Evolutionary conservation across 2,113 vertebrate genomes (phyloP).

Genomic region (Trachemys scripta): DNA sequence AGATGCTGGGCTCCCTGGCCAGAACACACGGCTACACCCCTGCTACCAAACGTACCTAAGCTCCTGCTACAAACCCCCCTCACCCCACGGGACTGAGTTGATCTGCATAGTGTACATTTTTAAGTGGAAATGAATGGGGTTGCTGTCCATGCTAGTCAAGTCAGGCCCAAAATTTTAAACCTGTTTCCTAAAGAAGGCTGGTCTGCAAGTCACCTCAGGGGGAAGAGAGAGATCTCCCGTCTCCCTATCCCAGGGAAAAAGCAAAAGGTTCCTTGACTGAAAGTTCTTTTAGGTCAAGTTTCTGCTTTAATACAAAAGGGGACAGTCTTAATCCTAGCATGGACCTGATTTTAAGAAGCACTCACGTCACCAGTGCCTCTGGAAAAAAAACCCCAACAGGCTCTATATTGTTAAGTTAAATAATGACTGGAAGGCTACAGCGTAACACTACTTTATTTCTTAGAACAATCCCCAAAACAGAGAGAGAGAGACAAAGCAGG

Average conservation of each 20-base stretch:
- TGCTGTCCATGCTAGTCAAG: background rate
- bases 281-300: background rate
- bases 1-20: background rate
- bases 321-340: background rate
- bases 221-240: background rate
- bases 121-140: background rate
- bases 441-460: background rate
- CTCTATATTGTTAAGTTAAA: background rate
- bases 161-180: background rate
- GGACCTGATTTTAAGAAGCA: background rate
- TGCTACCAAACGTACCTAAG: background rate
- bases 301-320: background rate
- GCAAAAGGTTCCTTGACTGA: background rate
- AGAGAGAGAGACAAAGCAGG: background rate
- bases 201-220: background rate
- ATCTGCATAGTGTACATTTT: background rate
- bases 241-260: background rate
- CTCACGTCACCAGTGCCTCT: background rate
- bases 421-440: background rate
- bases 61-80: background rate
- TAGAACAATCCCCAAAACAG: background rate
- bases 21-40: background rate
- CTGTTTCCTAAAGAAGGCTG: background rate
- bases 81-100: background rate
- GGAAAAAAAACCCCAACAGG: background rate